These are phyloP conservation scores for Oostethus manadensis DNA, from an alignment of 2,113 vertebrate species.

Conservation along the genomic window DNA sequence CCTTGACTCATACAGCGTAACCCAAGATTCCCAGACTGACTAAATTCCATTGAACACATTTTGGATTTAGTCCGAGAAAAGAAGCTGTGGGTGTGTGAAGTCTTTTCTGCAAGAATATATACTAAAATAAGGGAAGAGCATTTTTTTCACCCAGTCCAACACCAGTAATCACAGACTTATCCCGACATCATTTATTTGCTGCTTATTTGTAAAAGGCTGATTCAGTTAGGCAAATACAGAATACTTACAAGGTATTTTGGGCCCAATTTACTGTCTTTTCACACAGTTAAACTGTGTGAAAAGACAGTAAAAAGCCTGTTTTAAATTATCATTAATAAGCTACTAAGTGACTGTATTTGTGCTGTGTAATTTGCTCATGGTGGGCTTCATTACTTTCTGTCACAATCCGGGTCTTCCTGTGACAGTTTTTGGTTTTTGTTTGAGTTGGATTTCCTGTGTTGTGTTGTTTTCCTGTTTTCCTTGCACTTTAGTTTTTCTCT, in stretches of 20 bases:
- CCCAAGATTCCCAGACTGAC: constrained; percentile 16
- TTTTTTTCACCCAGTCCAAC: constrained; percentile 16
- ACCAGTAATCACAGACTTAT: constrained; percentile 47
- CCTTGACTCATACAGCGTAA: constrained; percentile 7
- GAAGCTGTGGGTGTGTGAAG: background rate
- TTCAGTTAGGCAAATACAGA: constrained; percentile 10
- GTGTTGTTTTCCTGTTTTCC: too few species aligned
- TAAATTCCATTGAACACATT: constrained; percentile 10
- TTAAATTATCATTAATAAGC: constrained; percentile 12
- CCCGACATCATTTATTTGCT: constrained; percentile 9
- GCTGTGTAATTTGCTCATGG: constrained; percentile 4
- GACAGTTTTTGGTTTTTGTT: too few species aligned
- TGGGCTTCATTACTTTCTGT: constrained; percentile 42
- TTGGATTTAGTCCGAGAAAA: constrained; percentile 5
- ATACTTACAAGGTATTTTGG: constrained; percentile 16
- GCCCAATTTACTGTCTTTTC: constrained; percentile 15
- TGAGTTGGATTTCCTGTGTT: too few species aligned
- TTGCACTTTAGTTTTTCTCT: too few species aligned
- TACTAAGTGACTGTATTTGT: constrained; percentile 1
- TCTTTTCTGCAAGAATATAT: background rate
- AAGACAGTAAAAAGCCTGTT: background rate
- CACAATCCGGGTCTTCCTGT: too few species aligned
- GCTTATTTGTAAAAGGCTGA: constrained; percentile 11
- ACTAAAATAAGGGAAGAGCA: constrained; percentile 13
- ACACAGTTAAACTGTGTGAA: constrained; percentile 10